phyloP scores from a whole-genome alignment of 2,797 vertebrate genomes.

The Rachycentron canadum region DNA sequence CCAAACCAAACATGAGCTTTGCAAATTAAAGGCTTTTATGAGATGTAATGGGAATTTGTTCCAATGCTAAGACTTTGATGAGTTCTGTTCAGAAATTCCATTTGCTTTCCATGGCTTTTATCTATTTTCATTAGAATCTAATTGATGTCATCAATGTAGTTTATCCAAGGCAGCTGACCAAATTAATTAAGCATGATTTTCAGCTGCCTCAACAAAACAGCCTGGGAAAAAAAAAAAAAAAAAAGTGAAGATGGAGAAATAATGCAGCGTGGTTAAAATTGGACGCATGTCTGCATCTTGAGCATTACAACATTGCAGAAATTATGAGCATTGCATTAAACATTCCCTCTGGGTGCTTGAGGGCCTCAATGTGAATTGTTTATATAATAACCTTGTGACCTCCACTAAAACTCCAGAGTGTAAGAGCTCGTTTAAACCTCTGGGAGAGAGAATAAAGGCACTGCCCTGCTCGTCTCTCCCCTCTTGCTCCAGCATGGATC shows the following conservation, averaged over 20 bases:
- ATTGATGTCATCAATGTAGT: constrained; percentile 83
- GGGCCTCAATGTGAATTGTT: constrained; percentile 73
- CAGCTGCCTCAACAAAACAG: constrained; percentile 56
- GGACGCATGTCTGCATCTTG: constrained; percentile 61
- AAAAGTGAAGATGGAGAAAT: constrained; percentile 25
- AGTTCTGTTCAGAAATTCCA: constrained; percentile 80
- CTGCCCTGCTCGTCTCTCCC: constrained; percentile 4
- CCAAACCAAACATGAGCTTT: constrained; percentile 83
- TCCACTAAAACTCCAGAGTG: constrained; percentile 68
- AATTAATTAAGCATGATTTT: constrained; percentile 80
- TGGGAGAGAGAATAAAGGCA: constrained; percentile 68
- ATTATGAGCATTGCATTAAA: constrained; percentile 74
- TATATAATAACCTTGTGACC: constrained; percentile 81
- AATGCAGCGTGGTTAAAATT: constrained; percentile 55
- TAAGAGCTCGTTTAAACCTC: constrained; percentile 68
- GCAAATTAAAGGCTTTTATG: constrained; percentile 84
- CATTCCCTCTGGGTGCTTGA: constrained; percentile 63
- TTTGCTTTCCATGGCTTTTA: constrained; percentile 77
- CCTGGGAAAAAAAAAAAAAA: not conserved
- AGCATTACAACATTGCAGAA: constrained; percentile 59
- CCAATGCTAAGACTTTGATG: constrained; percentile 80
- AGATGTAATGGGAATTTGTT: constrained; percentile 80
- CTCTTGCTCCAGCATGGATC: constrained; percentile 30
- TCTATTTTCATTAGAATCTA: constrained; percentile 83
- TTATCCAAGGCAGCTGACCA: constrained; percentile 82